A percentile compares a stretch with the other conserved stretches of the same genome.
phyloP scores from a whole-genome alignment of 2,888 invertebrate genomes.

The Drosophila stalkeri region DNA sequence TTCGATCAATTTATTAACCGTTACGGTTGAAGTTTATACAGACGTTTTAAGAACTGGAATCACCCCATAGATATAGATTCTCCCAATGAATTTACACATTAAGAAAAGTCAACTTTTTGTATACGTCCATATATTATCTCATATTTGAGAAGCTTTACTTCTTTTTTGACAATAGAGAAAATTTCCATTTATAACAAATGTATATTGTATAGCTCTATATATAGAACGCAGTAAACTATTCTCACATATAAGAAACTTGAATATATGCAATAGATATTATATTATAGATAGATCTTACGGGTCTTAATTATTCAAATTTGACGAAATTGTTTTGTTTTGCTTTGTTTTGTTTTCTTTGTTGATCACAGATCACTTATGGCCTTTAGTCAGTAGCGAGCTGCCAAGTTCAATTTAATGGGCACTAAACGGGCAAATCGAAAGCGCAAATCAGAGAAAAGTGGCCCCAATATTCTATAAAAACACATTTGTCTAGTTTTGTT shows the following conservation, averaged over 20 bases:
- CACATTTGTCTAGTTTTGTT: constrained; percentile 58
- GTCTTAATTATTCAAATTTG: neutral
- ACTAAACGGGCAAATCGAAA: constrained; percentile 40
- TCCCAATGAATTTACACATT: no score
- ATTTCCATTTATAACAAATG: no score
- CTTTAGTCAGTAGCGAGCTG: constrained; percentile 27
- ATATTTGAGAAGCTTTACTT: no score
- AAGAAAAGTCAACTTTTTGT: no score
- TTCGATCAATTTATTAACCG: no score
- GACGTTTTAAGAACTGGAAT: no score
- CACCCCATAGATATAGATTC: no score
- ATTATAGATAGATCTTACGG: neutral
- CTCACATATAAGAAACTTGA: neutral
- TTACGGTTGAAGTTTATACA: no score
- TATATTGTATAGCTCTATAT: no score
- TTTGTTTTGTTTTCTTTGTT: constrained; percentile 2
- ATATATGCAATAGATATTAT: neutral
- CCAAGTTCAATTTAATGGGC: constrained; percentile 52
- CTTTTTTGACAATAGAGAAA: no score
- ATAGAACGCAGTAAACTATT: neutral
- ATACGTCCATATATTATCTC: no score
- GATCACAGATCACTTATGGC: constrained; percentile 29
- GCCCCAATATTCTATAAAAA: constrained; percentile 63
- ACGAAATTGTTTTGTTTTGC: constrained; percentile 5
- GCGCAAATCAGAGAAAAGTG: constrained; percentile 37